phyloP scores from a whole-genome alignment of 2,888 invertebrate genomes.

The Xanthia icteritia region DNA sequence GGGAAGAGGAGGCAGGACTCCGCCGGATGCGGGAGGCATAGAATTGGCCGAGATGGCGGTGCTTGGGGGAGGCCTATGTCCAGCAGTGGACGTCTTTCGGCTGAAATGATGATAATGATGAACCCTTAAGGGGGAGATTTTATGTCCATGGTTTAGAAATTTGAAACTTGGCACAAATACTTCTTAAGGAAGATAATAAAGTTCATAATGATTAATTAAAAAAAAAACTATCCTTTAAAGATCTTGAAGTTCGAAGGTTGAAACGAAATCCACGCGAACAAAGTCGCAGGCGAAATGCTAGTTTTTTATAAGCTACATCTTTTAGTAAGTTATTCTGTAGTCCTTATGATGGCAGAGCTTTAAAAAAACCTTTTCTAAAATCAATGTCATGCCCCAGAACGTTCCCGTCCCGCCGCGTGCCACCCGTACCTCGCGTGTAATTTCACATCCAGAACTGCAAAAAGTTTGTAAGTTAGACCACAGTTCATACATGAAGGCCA shows the following conservation, averaged over 20 bases:
- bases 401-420: neutral
- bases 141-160: neutral
- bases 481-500: conserved; percentile 8
- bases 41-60: no score
- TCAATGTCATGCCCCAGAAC: neutral
- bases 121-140: no score
- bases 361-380: neutral
- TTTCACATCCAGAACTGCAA: neutral
- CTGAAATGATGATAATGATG: no score
- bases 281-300: no score
- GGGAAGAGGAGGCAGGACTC: no score
- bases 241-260: no score
- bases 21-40: no score
- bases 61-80: no score
- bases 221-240: no score
- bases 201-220: no score
- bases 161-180: neutral
- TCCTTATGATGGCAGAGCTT: neutral
- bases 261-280: neutral
- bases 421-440: neutral
- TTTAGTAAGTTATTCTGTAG: neutral
- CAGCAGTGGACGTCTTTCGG: no score
- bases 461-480: conserved; percentile 35
- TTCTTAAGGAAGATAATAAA: neutral
- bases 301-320: neutral